Base-by-base conservation (phyloP, 1,140 invertebrate genomes). In the Cydia amplana region DNA sequence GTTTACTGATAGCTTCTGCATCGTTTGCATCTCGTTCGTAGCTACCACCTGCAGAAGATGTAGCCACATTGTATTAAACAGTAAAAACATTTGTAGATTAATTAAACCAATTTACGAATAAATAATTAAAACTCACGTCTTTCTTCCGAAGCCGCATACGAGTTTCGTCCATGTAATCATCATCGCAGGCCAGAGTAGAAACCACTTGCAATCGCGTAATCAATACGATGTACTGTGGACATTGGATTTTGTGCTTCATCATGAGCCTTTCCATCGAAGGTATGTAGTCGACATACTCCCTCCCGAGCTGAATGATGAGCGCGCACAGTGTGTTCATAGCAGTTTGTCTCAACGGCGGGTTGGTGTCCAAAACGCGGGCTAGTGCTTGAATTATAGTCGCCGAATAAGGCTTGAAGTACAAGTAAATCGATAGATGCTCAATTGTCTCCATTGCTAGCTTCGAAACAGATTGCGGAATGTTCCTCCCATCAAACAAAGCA, bases 281-380 rank as follows among this genome's bases (percentile, higher is more conserved):
- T 78, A 99, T 96, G 85, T 99, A 99, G 28, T 99, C 97, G 75
- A 96, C 95, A 90, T 97, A 99, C 81, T 98, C 98, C 43, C 96
- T 95, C 0, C 98, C 97, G 73, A 99, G 92, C 87, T 99, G 98
- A 25, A 96, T 94, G 5, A 98, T 95, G 70, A 99, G 86, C 0
- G 98, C 95, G 84, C 97, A 97, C 0, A 99, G 93, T 0, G 98
- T 98, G 67, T 98, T 97, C 97, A 99, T 98, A 0, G 97, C 97
- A 7, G 95, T 95, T 36, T 92, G 93, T 6, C 97, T 94, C 23
- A 99, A 89, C 65, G 97, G 95, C 0, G 97, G 96, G 18, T 87
- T 93, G 74, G 95, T 95, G 78, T 99, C 98, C 20, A 99, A 89
- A 0, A 97, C 97, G 20, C 97, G 94, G 0, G 96, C 96, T 28